Conservation (phyloP, 2,113 vertebrate genomes). For the Clarias macrocephalus region DNA sequence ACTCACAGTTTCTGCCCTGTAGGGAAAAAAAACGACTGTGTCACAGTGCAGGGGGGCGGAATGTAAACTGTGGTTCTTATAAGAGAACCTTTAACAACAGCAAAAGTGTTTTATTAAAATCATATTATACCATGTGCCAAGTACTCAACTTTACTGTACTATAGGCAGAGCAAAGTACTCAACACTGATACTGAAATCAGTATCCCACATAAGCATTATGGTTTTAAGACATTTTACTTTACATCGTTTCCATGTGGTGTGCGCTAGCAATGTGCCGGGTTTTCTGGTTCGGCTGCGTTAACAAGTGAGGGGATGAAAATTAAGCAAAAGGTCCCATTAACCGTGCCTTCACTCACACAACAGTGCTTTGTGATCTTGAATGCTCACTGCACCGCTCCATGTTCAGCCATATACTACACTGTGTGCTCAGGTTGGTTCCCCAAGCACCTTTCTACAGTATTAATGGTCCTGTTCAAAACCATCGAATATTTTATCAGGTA, state of each 20-base stretch:
- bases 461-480: neutral
- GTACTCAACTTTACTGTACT: neutral
- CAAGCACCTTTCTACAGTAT: neutral
- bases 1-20: slow-evolving; percentile 79
- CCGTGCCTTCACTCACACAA: neutral
- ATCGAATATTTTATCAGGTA: neutral
- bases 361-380: neutral
- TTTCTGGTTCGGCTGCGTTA: neutral
- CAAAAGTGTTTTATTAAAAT: neutral
- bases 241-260: neutral
- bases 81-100: slow-evolving; percentile 1
- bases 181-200: neutral
- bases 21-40: slow-evolving; percentile 28
- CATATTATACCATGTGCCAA: neutral
- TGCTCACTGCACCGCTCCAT: neutral
- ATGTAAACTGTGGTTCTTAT: neutral
- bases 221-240: neutral
- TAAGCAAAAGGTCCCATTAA: neutral
- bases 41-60: neutral
- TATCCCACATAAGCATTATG: neutral
- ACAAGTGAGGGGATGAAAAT: neutral
- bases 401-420: neutral
- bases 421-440: neutral
- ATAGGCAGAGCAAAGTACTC: neutral
- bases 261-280: neutral